Conservation (phyloP, 37 sponge, comb jelly and placozoan species). For the Theonella swinhoei region DNA sequence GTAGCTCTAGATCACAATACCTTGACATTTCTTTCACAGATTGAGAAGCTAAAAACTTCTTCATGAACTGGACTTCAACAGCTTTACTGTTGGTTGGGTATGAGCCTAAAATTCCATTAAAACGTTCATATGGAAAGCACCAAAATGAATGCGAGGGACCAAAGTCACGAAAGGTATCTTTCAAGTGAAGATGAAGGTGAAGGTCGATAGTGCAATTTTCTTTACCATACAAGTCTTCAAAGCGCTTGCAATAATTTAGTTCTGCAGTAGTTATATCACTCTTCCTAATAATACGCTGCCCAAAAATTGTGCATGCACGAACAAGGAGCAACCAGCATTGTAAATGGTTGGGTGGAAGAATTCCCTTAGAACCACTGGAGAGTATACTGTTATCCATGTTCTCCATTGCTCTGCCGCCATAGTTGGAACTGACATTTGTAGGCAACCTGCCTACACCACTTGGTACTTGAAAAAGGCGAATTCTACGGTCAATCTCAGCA, state of each 20-base stretch:
- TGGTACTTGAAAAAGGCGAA: conserved; percentile 20
- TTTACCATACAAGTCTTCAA: conserved; percentile 50
- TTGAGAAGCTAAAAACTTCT: conserved; percentile 11
- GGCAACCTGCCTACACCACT: conserved; percentile 47
- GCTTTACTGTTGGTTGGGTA: conserved; percentile 34
- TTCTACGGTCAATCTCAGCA: conserved; percentile 11
- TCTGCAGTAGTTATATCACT: conserved; percentile 44
- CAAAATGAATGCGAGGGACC: conserved; percentile 64
- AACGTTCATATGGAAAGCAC: conserved; percentile 50
- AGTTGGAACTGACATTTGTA: conserved; percentile 36
- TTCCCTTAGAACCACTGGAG: conserved; percentile 35
- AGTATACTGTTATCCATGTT: conserved; percentile 61
- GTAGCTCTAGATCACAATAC: background rate
- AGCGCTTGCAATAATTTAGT: conserved; percentile 18
- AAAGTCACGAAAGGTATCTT: conserved; percentile 48
- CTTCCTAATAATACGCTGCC: conserved; percentile 6
- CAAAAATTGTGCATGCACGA: conserved; percentile 38
- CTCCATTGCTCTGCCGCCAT: conserved; percentile 67
- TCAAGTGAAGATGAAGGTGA: conserved; percentile 61
- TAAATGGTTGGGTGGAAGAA: conserved; percentile 34
- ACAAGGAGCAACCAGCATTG: conserved; percentile 68
- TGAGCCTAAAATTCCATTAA: conserved; percentile 63
- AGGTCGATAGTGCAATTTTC: conserved; percentile 43
- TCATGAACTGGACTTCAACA: conserved; percentile 48
- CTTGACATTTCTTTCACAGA: background rate